Conservation (phyloP, 2,888 invertebrate species). For the Pollenia griseotomentosa region DNA sequence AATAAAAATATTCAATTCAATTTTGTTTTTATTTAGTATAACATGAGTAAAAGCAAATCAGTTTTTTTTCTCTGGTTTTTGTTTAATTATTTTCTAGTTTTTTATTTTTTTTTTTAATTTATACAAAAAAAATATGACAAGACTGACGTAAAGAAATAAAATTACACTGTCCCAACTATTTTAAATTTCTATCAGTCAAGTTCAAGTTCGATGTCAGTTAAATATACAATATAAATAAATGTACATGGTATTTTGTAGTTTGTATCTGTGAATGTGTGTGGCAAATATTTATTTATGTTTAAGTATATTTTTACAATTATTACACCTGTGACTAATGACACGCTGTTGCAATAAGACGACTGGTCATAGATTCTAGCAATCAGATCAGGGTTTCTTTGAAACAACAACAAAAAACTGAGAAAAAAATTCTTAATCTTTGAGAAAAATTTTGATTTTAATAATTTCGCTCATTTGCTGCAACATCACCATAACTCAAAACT, state of each 20-base stretch:
- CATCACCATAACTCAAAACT: too few species aligned
- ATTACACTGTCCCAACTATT: conserved; percentile 51
- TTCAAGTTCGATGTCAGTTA: conserved; percentile 68
- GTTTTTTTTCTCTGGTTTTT: background rate
- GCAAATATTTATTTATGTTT: conserved; percentile 10
- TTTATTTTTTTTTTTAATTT: background rate
- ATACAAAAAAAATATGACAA: background rate
- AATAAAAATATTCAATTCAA: conserved; percentile 10
- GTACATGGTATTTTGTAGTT: background rate
- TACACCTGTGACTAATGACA: too few species aligned
- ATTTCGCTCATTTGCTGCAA: too few species aligned
- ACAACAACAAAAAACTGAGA: too few species aligned
- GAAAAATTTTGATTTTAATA: too few species aligned
- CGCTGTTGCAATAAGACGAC: too few species aligned
- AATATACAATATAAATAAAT: background rate
- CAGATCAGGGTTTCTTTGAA: too few species aligned
- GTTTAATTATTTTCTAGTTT: conserved; percentile 33
- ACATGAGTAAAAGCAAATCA: conserved; percentile 33
- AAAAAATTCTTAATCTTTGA: too few species aligned
- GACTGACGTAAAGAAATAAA: conserved; percentile 14
- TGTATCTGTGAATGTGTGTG: background rate
- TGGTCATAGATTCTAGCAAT: too few species aligned
- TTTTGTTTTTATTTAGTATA: conserved; percentile 14
- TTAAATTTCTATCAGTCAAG: conserved; percentile 68
- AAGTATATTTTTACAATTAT: background rate